Evolutionary conservation across 2,797 vertebrate genomes (phyloP).

Genomic region (Xiphorhynchus erythropygius): DNA sequence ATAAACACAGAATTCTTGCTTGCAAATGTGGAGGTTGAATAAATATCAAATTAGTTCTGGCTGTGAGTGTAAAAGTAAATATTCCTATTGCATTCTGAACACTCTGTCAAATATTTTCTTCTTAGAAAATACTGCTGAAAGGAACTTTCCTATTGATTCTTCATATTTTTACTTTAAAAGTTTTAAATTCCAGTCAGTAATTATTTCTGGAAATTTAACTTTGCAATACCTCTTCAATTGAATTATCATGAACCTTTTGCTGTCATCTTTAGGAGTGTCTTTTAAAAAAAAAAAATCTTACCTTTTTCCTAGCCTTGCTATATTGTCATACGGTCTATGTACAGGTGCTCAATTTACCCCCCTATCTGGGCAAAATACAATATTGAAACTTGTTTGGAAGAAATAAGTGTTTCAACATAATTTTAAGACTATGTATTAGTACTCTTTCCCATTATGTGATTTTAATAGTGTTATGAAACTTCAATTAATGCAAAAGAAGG

Average conservation of each 20-base stretch:
- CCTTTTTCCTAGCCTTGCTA: not conserved
- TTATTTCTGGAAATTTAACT: not conserved
- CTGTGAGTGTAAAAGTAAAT: not conserved
- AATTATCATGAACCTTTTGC: not conserved
- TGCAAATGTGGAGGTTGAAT: not conserved
- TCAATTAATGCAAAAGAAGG: not conserved
- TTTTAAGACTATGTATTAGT: not conserved
- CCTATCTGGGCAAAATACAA: not conserved
- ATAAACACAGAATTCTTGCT: not conserved
- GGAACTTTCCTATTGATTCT: not conserved
- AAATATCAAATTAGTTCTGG: conserved; percentile 36
- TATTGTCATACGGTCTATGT: not conserved
- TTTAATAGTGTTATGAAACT: not conserved
- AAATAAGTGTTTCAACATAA: not conserved
- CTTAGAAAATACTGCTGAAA: not conserved
- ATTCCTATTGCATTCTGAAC: not conserved
- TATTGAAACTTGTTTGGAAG: not conserved
- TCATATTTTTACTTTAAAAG: not conserved
- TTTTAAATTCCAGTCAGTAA: not conserved
- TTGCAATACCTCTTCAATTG: not conserved
- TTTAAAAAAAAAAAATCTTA: not conserved
- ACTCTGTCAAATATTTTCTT: not conserved
- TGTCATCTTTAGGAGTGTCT: not conserved
- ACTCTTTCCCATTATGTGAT: not conserved
- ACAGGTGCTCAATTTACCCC: not conserved